Evolutionary conservation across 2,888 invertebrate species (phyloP), one percentile per base, ranked within the genome.

Genomic region (Callyntrura guangdongensis): DNA sequence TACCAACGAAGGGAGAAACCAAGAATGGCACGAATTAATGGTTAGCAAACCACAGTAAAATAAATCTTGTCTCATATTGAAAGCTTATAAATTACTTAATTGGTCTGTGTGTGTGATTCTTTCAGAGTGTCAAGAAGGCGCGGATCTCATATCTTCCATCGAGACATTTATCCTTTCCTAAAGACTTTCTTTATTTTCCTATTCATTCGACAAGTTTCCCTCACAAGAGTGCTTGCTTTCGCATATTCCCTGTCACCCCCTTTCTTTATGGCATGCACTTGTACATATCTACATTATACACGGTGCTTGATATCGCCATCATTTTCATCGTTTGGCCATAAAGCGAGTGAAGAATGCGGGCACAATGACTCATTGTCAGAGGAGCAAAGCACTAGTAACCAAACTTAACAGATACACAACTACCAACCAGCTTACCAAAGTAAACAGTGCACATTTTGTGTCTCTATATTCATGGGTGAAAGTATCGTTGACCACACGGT

Each of bases 31-130:
- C 27, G 82, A 88, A 83, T 72, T 82, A 74, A 88, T 88, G 88
- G 88, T 20, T 72, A 49, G 77, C 47, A 69, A 85, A 81, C 79
- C 85, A 83, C 77, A 81, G 67, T 74, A 56, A 49, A 81, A 90
- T 90, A 90, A 90, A 90, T 90, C 86, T 86, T 86, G 69, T 86
- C 77, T 87, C 64, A 85, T 90, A 86, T 90, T 90, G 86, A 86
- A 90, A 86, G 81, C 90, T 86, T 90, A 86, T 86, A 90, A 90
- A 90, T 86, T 90, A 86, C 90, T 86, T 90, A 90, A 90, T 90
- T 90, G 90, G 79, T 72, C 61, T 36, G 17, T 69, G 53, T 81
- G 12, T 59, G 64, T 84, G 85, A 85, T 85, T 84, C 88, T 88
- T 83, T 59, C 27, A 27, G 72, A 27, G 67, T 88, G 83, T 88